A percentile compares a stretch with the other conserved stretches of the same genome.
These are phyloP conservation scores for Potorous gilbertii DNA, from an alignment of 2,797 vertebrate species.

Conservation along the genomic window DNA sequence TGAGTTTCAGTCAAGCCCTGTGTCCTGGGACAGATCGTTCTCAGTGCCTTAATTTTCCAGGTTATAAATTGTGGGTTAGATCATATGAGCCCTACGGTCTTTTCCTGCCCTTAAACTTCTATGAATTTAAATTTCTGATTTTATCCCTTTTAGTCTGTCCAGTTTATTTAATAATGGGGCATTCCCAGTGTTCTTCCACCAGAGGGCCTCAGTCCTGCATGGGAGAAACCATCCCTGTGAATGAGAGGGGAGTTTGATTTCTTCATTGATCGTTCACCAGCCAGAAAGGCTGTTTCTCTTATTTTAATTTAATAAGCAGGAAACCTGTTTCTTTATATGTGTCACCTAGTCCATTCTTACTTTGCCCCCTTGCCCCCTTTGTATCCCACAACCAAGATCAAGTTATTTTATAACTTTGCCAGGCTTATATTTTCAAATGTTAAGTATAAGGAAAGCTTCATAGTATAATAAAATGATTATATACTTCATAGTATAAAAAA, in stretches of 20 bases:
- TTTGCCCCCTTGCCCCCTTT: rapidly evolving
- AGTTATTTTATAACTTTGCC: background rate
- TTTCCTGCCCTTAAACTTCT: background rate
- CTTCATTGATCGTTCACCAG: background rate
- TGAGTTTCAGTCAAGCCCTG: background rate
- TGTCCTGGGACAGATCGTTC: background rate
- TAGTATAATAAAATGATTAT: background rate
- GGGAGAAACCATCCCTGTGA: background rate
- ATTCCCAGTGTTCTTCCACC: slow-evolving; percentile 55
- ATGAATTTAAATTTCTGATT: background rate
- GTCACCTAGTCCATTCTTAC: background rate
- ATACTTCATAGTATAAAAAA: background rate
- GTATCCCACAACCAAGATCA: background rate
- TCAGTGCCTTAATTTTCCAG: background rate
- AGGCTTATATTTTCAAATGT: background rate
- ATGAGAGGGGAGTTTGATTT: background rate
- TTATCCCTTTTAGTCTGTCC: background rate
- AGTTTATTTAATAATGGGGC: background rate
- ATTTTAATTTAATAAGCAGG: background rate
- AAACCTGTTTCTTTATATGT: background rate
- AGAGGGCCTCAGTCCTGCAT: slow-evolving; percentile 66
- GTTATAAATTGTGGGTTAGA: background rate
- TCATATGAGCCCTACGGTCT: background rate
- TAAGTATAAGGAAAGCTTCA: background rate
- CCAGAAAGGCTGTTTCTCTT: background rate